Percentiles rank a stretch among this genome's conserved stretches.
Evolutionary conservation across 2,888 invertebrate genomes (phyloP).

Genomic region (Rugalucina vietnamica): DNA sequence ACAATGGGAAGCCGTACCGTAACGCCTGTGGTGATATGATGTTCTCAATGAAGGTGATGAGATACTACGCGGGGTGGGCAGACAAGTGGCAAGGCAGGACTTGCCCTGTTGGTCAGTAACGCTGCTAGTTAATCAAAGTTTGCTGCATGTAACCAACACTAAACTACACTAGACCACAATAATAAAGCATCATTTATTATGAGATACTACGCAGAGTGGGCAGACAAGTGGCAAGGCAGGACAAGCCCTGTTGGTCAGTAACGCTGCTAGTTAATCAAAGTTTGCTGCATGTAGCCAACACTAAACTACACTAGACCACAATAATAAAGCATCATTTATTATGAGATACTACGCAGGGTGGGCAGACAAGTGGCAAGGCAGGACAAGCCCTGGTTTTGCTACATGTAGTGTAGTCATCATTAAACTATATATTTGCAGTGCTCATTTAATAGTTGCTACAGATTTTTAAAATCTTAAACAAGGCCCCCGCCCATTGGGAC

Average conservation of each 20-base stretch:
- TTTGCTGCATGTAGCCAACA: too few relatives aligned
- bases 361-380: constrained; percentile 94
- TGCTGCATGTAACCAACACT: too few relatives aligned
- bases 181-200: too few relatives aligned
- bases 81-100: constrained; percentile 94
- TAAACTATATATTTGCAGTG: too few relatives aligned
- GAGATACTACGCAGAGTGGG: constrained; percentile 90
- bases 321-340: too few relatives aligned
- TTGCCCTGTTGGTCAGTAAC: constrained; percentile 89
- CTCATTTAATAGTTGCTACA: too few relatives aligned
- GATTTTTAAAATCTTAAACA: too few relatives aligned
- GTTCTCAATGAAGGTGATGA: constrained; percentile 17
- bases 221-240: constrained; percentile 93
- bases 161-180: too few relatives aligned
- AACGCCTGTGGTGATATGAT: constrained; percentile 79
- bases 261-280: not conserved
- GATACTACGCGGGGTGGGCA: constrained; percentile 90
- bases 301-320: too few relatives aligned
- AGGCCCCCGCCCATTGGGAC: too few relatives aligned
- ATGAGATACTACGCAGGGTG: constrained; percentile 90
- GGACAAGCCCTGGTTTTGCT: constrained; percentile 94
- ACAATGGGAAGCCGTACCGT: constrained; percentile 86
- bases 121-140: too few relatives aligned
- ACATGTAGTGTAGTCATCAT: too few relatives aligned
- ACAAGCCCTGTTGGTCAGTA: constrained; percentile 88